A percentile compares a stretch with the other conserved stretches of the same genome.
Conservation (phyloP, 2,797 vertebrate species). For the Bovichtus variegatus region DNA sequence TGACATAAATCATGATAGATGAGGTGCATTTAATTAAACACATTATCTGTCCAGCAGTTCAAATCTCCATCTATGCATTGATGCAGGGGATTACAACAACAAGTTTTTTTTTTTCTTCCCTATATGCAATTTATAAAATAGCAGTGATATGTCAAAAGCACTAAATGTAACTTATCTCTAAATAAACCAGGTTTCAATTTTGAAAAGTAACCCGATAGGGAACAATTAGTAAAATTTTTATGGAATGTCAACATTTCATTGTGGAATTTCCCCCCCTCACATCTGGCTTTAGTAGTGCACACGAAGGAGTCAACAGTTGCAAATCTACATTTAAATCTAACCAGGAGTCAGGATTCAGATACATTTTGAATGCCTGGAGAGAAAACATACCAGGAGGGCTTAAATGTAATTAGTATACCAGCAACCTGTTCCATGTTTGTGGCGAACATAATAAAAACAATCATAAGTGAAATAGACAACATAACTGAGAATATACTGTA, state of each 20-base stretch:
- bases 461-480: constrained; percentile 13
- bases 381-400: constrained; percentile 14
- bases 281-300: constrained; percentile 43
- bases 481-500: constrained; percentile 27
- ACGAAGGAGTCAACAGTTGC: background rate
- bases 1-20: constrained; percentile 44
- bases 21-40: constrained; percentile 50
- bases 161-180: constrained; percentile 23
- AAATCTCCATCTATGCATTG: constrained; percentile 58
- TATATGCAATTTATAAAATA: constrained; percentile 34
- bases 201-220: constrained; percentile 13
- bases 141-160: constrained; percentile 52
- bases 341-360: constrained; percentile 12
- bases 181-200: constrained; percentile 21
- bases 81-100: constrained; percentile 21
- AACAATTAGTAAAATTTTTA: constrained; percentile 29
- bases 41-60: constrained; percentile 75
- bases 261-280: constrained; percentile 15
- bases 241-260: constrained; percentile 81
- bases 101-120: constrained; percentile 19
- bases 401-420: constrained; percentile 26
- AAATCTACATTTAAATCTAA: constrained; percentile 35
- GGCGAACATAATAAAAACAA: constrained; percentile 30
- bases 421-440: constrained; percentile 35
- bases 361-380: constrained; percentile 6